Evolutionary conservation across 2,888 invertebrate genomes (phyloP).

Genomic region (Agriotes lineatus): DNA sequence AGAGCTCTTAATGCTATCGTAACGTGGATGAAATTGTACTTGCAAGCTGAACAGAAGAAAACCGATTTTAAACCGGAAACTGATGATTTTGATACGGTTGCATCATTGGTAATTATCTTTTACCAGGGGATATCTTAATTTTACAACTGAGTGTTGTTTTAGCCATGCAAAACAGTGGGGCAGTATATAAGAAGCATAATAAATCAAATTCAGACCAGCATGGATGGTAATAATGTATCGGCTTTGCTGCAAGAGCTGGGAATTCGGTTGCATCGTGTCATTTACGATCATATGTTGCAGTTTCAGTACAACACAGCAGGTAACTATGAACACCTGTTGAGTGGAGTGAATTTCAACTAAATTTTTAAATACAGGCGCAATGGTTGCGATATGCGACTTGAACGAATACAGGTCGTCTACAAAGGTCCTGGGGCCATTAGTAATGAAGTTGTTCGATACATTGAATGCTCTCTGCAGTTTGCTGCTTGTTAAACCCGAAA

Average conservation of each 20-base stretch:
- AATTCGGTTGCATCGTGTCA: conserved; percentile 89
- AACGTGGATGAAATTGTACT: conserved; percentile 90
- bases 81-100: conserved; percentile 84
- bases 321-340: conserved; percentile 57
- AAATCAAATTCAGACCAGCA: conserved; percentile 80
- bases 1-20: conserved; percentile 88
- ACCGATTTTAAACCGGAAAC: conserved; percentile 93
- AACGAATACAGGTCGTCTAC: conserved; percentile 95
- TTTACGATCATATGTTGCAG: conserved; percentile 94
- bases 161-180: conserved; percentile 89
- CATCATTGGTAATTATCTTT: conserved; percentile 77
- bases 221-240: conserved; percentile 94
- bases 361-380: conserved; percentile 77
- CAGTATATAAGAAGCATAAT: conserved; percentile 84
- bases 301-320: conserved; percentile 95
- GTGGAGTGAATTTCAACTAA: neutral
- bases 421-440: conserved; percentile 80
- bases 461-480: conserved; percentile 96
- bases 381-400: conserved; percentile 98
- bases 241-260: conserved; percentile 91
- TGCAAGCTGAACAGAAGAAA: conserved; percentile 95
- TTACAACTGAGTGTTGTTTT: conserved; percentile 47
- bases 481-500: conserved; percentile 94
- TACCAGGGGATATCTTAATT: neutral
- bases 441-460: conserved; percentile 93